Evolutionary conservation across 2,797 vertebrate species (phyloP), one percentile per base, ranked within the genome.

Genomic region (Enteromius treurensis): DNA sequence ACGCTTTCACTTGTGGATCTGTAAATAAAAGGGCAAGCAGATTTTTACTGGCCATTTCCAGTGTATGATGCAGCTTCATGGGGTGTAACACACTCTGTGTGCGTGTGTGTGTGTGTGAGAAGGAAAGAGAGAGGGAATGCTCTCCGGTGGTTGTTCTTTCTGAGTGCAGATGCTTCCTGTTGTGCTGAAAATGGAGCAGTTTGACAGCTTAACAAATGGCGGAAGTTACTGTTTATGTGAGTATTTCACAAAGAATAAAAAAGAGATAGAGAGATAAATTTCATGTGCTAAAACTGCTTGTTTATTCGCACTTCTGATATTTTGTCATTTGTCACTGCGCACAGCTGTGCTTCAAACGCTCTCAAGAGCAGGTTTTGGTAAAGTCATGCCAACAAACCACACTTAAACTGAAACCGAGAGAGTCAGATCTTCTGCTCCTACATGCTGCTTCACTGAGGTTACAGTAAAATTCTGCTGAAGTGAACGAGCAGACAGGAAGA

Each of bases 111-210:
- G 51, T 55, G 51, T 55, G 51, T 37, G 34, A 67, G 19, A 34
- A 13, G 15, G 34, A 49, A 62, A 78, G 42, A 47, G 17, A 67
- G 32, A 68, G 77, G 45, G 77, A 40, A 19, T 68, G 34, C 23
- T 84, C 64, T 81, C 73, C 19, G 21, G 70, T 79, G 15, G 6
- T 79, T 58, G 26, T 49, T 51, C 17, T 60, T 62, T 78, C 81
- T 64, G 47, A 26, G n/a, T 23, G 68, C 80, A 82, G 84, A 87
- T 81, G 65, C 64, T 88, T 88, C 87, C 87, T 88, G 85, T 82
- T 87, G 64, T 53, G 32, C 67, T 58, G 79, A 58, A 77, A 23
- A 67, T 82, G 51, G 34, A 82, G 58, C 65, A 79, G 19, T 77
- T 42, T 60, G 26, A 75, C 26, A 75, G 58, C 51, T 68, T 42